Percentiles rank a stretch among this genome's conserved stretches.
Conservation (phyloP, 2,797 vertebrate species). For the Chloroceryle amazona region DNA sequence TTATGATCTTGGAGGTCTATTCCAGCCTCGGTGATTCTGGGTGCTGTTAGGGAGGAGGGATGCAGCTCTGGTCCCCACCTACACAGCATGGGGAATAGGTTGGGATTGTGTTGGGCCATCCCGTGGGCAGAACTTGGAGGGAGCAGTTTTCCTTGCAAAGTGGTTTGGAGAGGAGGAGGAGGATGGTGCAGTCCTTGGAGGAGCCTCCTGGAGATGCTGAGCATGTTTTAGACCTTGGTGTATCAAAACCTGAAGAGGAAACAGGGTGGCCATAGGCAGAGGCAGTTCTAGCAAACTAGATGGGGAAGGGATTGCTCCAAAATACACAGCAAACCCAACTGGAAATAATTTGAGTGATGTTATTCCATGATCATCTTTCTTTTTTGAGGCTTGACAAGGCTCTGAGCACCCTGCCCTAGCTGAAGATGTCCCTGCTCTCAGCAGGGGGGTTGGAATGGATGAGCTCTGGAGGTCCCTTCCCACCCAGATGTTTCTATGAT, state of each 20-base stretch:
- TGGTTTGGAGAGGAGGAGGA: not conserved
- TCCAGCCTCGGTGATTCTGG: too few relatives aligned
- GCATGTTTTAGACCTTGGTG: not conserved
- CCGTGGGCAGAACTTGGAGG: not conserved
- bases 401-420: too few relatives aligned
- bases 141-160: not conserved
- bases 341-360: not conserved
- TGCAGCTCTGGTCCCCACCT: not conserved
- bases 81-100: not conserved
- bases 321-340: not conserved
- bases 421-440: too few relatives aligned
- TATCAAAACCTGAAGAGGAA: not conserved
- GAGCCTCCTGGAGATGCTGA: not conserved
- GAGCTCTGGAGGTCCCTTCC: too few relatives aligned
- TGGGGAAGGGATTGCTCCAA: not conserved
- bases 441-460: too few relatives aligned
- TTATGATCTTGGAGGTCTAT: too few relatives aligned
- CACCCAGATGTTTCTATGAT: too few relatives aligned
- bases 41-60: not conserved
- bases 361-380: not conserved
- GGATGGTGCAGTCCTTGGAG: not conserved
- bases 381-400: not conserved
- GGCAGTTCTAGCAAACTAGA: not conserved
- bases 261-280: not conserved
- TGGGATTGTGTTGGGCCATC: not conserved